A percentile compares a stretch with the other conserved stretches of the same genome.
Evolutionary conservation across 2,113 vertebrate genomes (phyloP).

Genomic region (Globicephala melas): DNA sequence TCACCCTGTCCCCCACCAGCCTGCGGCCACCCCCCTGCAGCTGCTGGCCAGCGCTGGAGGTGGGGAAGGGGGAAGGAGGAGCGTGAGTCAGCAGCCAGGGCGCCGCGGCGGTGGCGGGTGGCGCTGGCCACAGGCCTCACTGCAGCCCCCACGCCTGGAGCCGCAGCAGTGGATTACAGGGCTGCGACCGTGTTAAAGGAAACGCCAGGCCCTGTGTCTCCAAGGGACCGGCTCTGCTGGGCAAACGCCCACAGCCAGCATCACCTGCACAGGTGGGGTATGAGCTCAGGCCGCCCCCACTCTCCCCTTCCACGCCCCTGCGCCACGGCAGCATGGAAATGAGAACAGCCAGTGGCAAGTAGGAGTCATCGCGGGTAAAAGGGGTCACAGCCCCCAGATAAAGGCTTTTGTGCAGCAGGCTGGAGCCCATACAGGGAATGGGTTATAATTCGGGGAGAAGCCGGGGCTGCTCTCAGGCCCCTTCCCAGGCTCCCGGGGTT

Average conservation of each 20-base stretch:
- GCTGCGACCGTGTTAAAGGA: background rate
- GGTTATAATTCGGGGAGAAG: background rate
- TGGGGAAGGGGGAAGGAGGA: background rate
- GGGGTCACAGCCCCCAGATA: background rate
- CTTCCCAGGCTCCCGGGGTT: background rate
- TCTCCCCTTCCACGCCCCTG: background rate
- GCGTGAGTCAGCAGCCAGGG: constrained; percentile 52
- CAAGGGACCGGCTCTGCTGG: background rate
- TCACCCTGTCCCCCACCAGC: background rate
- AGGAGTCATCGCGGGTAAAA: background rate
- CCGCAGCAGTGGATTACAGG: background rate
- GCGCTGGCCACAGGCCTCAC: background rate
- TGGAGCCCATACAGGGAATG: background rate
- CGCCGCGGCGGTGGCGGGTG: background rate
- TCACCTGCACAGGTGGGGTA: constrained; percentile 53
- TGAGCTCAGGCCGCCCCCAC: background rate
- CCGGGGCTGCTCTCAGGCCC: background rate
- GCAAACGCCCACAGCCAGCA: background rate
- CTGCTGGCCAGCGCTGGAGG: background rate
- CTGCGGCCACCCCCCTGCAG: background rate
- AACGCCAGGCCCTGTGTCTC: background rate
- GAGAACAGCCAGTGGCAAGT: background rate
- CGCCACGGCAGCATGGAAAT: background rate
- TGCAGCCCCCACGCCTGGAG: background rate
- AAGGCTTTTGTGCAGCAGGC: background rate